phyloP scores from a whole-genome alignment of 2,113 vertebrate species.

The Sula dactylatra region DNA sequence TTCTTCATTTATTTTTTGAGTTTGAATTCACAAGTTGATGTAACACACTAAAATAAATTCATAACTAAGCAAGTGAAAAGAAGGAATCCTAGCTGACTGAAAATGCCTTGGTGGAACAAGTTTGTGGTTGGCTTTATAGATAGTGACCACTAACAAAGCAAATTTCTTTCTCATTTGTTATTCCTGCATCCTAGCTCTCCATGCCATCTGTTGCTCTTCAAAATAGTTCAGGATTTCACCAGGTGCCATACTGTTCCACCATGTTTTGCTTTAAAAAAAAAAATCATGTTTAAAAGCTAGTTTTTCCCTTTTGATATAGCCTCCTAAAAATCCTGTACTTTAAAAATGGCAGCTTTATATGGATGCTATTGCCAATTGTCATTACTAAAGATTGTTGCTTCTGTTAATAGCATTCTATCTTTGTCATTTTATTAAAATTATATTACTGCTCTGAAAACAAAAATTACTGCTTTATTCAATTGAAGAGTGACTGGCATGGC shows the following conservation, averaged over 20 bases:
- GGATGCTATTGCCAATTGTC: background rate
- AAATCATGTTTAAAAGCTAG: background rate
- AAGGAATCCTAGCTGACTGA: background rate
- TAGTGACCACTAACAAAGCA: background rate
- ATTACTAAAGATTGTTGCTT: constrained; percentile 9
- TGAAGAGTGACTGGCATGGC: constrained; percentile 30
- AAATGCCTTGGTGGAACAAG: background rate
- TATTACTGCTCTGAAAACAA: constrained; percentile 45
- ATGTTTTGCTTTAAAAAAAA: background rate
- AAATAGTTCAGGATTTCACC: background rate
- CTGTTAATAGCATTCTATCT: constrained; percentile 13
- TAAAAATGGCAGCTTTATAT: constrained; percentile 11
- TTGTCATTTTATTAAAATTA: constrained; percentile 47
- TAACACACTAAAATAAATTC: background rate
- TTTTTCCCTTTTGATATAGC: background rate
- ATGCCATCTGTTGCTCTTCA: background rate
- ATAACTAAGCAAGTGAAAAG: background rate
- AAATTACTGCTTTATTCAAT: constrained; percentile 41
- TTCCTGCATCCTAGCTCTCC: background rate
- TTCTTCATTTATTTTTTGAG: background rate
- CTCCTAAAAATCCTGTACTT: background rate
- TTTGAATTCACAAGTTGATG: background rate
- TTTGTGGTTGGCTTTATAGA: background rate
- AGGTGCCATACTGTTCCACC: background rate
- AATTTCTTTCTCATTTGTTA: background rate